A percentile compares a stretch with the other conserved stretches of the same genome.
Evolutionary conservation across 1,140 invertebrate genomes (phyloP).

Genomic region (Drosophila bocqueti): DNA sequence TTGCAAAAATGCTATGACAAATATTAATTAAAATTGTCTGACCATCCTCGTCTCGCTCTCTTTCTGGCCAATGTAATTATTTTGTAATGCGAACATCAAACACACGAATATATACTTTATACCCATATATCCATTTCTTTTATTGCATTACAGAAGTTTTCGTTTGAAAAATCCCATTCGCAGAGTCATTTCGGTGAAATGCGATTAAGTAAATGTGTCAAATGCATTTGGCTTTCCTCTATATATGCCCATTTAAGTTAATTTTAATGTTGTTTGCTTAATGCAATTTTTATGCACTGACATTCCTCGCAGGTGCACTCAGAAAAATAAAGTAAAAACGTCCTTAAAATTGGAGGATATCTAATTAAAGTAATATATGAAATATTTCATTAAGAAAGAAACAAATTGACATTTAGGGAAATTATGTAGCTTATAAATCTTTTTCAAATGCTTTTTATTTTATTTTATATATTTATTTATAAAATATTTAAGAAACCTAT

Average conservation of each 20-base stretch:
- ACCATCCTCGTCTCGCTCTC: neutral
- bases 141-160: slow-evolving; percentile 37
- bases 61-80: slow-evolving; percentile 47
- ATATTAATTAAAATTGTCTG: slow-evolving; percentile 68
- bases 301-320: slow-evolving; percentile 5
- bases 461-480: no score
- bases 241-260: slow-evolving; percentile 68
- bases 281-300: slow-evolving; percentile 74
- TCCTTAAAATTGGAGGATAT: no score
- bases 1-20: slow-evolving; percentile 51
- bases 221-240: slow-evolving; percentile 58
- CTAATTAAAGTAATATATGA: neutral
- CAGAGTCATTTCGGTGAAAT: slow-evolving; percentile 44
- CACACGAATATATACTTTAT: neutral
- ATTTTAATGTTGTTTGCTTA: slow-evolving; percentile 78
- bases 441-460: neutral
- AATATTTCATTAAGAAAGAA: no score
- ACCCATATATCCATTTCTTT: slow-evolving; percentile 25
- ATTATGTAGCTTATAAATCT: neutral
- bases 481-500: neutral
- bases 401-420: no score
- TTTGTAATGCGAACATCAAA: slow-evolving; percentile 44
- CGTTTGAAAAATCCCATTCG: slow-evolving; percentile 27
- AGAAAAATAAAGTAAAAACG: neutral
- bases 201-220: slow-evolving; percentile 74